Conservation (phyloP, 2,888 invertebrate species). For the Cyclophora punctaria region DNA sequence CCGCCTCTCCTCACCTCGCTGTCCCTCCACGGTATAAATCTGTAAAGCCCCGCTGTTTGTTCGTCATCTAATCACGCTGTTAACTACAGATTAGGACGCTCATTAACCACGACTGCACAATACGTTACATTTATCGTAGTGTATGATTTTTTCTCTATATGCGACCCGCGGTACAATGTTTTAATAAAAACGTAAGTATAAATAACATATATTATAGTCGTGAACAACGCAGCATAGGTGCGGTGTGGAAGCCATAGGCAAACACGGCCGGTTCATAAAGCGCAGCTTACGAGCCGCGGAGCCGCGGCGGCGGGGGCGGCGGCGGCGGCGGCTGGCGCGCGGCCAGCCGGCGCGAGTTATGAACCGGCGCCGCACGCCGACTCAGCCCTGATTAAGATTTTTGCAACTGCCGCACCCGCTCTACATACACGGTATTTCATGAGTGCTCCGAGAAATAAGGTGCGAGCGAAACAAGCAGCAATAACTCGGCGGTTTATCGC, state of each 20-base stretch:
- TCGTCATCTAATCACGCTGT: too few relatives aligned
- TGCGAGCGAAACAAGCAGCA: not conserved
- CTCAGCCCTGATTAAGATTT: constrained; percentile 48
- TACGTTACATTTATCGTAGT: too few relatives aligned
- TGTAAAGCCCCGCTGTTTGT: too few relatives aligned
- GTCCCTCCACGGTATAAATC: too few relatives aligned
- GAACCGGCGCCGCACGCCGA: constrained; percentile 32
- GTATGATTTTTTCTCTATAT: too few relatives aligned
- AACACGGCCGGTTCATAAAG: not conserved
- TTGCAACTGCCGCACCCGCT: constrained; percentile 15
- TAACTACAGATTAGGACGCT: not conserved
- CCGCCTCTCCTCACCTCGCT: not conserved
- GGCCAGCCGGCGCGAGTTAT: constrained; percentile 34
- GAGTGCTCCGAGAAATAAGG: constrained; percentile 16
- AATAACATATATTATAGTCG: too few relatives aligned
- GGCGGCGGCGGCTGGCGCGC: constrained; percentile 29
- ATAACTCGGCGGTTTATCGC: constrained; percentile 14
- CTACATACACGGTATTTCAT: not conserved
- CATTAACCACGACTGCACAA: not conserved
- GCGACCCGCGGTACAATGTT: too few relatives aligned
- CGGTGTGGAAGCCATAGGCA: too few relatives aligned
- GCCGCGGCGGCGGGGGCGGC: too few relatives aligned
- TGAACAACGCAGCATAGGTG: too few relatives aligned
- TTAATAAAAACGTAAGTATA: too few relatives aligned
- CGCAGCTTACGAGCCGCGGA: constrained; percentile 22